These are phyloP conservation scores for Leucoraja ocellata DNA, from an alignment of 2,797 vertebrate genomes.

Conservation along the genomic window DNA sequence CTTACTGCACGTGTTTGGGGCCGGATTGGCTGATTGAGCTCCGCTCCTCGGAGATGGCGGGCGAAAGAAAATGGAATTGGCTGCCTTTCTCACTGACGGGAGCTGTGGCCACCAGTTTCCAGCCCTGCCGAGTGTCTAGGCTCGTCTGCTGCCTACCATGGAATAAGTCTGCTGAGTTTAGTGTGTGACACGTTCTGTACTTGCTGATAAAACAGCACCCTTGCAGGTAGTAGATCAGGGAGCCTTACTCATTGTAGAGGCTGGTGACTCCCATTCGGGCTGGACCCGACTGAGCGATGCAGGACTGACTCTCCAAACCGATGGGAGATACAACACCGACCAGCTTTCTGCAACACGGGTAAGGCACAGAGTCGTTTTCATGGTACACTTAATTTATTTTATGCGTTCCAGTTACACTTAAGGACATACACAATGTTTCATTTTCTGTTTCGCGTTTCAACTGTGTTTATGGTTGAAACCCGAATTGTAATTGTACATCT, in stretches of 20 bases:
- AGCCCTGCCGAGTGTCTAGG: background rate
- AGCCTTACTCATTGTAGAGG: no score
- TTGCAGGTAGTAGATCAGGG: no score
- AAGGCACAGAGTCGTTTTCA: background rate
- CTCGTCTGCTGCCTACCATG: background rate
- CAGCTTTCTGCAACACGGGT: background rate
- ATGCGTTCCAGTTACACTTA: no score
- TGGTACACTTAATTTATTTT: background rate
- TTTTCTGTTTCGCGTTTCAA: background rate
- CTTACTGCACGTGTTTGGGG: no score
- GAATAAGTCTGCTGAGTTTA: no score
- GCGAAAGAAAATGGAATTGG: no score
- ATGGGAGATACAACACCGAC: background rate
- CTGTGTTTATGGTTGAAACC: background rate
- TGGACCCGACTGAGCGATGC: background rate
- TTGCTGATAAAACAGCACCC: no score
- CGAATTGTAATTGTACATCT: background rate
- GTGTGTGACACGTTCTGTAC: no score
- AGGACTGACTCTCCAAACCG: background rate
- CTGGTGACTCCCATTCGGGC: no score
- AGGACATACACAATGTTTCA: background rate
- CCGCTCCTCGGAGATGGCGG: background rate
- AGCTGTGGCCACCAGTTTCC: background rate
- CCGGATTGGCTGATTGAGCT: background rate
- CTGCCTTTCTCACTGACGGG: no score